Evolutionary conservation across 2,797 vertebrate species (phyloP).

Genomic region (Trachops cirrhosus): DNA sequence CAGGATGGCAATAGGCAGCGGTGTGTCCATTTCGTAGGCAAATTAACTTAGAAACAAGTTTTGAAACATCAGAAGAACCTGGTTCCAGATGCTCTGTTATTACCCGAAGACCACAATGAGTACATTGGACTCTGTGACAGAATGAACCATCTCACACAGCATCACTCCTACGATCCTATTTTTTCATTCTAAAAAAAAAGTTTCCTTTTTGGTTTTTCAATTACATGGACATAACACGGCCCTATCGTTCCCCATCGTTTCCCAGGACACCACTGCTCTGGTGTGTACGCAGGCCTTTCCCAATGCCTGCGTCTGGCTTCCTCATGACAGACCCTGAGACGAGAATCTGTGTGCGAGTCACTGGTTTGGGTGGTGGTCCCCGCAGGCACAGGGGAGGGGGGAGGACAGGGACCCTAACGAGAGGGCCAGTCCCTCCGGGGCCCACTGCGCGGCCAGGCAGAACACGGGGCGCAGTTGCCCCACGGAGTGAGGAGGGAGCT

Average conservation of each 20-base stretch:
- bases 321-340: not conserved
- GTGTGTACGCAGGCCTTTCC: not conserved
- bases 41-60: not conserved
- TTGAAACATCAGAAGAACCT: not conserved
- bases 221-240: not conserved
- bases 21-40: rapidly evolving
- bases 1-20: not conserved
- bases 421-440: not conserved
- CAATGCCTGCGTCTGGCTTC: not conserved
- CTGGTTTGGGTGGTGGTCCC: no score
- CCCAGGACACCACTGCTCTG: not conserved
- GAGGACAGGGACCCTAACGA: not conserved
- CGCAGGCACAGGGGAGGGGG: not conserved
- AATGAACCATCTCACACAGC: not conserved
- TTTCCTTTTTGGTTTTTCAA: not conserved
- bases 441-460: not conserved
- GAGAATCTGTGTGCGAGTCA: rapidly evolving
- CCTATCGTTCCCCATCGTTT: not conserved
- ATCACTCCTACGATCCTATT: no score
- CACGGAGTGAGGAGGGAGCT: not conserved
- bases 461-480: no score
- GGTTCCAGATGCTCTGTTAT: not conserved
- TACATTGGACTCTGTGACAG: not conserved
- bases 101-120: not conserved
- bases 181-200: not conserved